Evolutionary conservation across 2,888 invertebrate genomes (phyloP).

Genomic region (Callimorpha dominula): DNA sequence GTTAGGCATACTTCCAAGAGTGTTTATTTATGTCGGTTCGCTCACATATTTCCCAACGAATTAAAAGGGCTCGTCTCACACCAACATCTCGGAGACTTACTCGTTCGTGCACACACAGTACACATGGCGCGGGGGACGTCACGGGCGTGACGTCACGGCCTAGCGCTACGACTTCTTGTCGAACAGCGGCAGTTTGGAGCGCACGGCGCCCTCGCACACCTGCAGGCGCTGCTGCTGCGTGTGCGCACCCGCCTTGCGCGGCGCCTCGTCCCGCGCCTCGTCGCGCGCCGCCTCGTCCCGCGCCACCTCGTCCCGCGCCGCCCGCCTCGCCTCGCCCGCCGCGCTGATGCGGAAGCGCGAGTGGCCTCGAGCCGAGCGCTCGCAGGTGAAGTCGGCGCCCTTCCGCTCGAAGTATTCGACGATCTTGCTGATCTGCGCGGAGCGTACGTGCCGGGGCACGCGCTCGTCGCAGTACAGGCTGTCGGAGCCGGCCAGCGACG

Average conservation of each 20-base stretch:
- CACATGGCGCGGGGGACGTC: too few species aligned
- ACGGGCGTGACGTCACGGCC: conserved; percentile 9
- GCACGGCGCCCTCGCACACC: conserved; percentile 95
- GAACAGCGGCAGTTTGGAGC: conserved; percentile 94
- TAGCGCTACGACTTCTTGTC: conserved; percentile 87
- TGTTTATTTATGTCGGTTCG: not conserved
- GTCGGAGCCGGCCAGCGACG: conserved; percentile 93
- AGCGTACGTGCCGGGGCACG: conserved; percentile 85
- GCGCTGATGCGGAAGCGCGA: conserved; percentile 55
- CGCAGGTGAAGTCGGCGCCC: conserved; percentile 86
- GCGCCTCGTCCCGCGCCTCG: conserved; percentile 33
- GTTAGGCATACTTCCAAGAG: not conserved
- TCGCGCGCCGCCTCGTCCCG: conserved; percentile 67
- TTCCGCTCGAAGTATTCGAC: conserved; percentile 96
- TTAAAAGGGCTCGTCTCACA: not conserved
- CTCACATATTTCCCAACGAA: not conserved
- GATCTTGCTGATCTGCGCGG: conserved; percentile 92
- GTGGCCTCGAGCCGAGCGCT: conserved; percentile 69
- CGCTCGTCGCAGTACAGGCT: conserved; percentile 90
- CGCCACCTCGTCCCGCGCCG: conserved; percentile 34
- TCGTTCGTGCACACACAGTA: conserved; percentile 1
- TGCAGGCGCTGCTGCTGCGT: conserved; percentile 87
- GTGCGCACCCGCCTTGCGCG: conserved; percentile 76
- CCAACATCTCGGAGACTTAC: not conserved
- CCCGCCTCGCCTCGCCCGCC: conserved; percentile 34